A percentile compares a stretch with the other conserved stretches of the same genome.
Evolutionary conservation across 2,797 vertebrate species (phyloP).

Genomic region (Enteromius trimaculatus): DNA sequence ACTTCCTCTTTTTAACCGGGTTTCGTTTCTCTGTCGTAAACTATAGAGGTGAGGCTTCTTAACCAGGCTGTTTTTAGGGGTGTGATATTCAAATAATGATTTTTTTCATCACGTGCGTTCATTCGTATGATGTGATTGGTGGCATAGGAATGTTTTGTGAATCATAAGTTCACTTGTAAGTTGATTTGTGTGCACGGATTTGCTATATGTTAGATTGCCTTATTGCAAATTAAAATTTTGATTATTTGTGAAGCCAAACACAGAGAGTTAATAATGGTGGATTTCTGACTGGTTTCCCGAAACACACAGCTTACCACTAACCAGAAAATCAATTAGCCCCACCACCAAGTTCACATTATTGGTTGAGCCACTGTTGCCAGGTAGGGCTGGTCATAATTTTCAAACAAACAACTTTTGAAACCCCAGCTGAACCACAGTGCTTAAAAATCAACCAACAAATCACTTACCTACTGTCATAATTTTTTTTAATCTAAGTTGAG

Average conservation of each 20-base stretch:
- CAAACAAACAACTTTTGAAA: constrained; percentile 8
- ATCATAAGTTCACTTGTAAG: too few species aligned
- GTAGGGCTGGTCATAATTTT: background rate
- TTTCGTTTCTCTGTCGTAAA: too few species aligned
- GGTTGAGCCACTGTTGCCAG: background rate
- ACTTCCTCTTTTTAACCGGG: too few species aligned
- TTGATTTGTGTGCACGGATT: too few species aligned
- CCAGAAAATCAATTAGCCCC: background rate
- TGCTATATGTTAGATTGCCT: too few species aligned
- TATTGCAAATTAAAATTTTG: background rate
- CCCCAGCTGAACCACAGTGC: background rate
- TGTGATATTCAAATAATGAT: too few species aligned
- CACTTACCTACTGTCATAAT: background rate
- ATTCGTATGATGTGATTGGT: too few species aligned
- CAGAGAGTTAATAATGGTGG: background rate
- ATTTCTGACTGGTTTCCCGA: background rate
- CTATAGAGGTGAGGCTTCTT: too few species aligned
- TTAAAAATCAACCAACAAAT: background rate
- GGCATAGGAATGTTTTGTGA: too few species aligned
- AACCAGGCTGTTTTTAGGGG: too few species aligned
- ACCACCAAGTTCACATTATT: background rate
- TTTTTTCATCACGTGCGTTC: too few species aligned
- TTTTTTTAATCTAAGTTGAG: background rate
- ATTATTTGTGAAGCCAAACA: background rate
- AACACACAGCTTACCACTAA: background rate